These are phyloP conservation scores for Marisa cornuarietis DNA, from an alignment of 1,140 invertebrate genomes.

Conservation along the genomic window DNA sequence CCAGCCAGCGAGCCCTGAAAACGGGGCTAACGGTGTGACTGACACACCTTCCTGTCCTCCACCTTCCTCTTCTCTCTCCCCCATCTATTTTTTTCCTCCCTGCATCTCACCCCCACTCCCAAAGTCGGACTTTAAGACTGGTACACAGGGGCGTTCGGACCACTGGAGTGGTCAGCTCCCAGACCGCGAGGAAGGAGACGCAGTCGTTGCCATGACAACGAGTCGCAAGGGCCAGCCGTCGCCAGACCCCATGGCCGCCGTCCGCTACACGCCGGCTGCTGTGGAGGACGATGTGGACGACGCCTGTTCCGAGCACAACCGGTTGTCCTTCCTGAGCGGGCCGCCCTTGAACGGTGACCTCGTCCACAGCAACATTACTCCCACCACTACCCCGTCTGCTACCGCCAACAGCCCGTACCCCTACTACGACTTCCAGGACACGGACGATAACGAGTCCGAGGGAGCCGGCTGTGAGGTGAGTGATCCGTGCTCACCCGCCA, in stretches of 20 bases:
- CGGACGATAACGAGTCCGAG: constrained; percentile 17
- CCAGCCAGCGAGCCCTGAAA: no score
- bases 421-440: constrained; percentile 22
- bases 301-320: not conserved
- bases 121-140: no score
- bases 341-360: constrained; percentile 16
- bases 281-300: constrained; percentile 16
- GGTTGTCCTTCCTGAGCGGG: not conserved
- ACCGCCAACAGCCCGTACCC: constrained; percentile 4
- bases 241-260: not conserved
- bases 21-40: no score
- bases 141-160: no score
- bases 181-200: no score
- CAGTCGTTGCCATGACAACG: no score
- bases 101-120: no score
- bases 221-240: no score
- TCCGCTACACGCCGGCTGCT: constrained; percentile 14
- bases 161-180: no score
- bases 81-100: no score
- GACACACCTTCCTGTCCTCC: no score
- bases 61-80: no score
- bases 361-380: not conserved
- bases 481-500: not conserved
- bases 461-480: constrained; percentile 6
- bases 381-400: not conserved